These are phyloP conservation scores for Anoplophora glabripennis DNA, from an alignment of 1,140 invertebrate species.

Conservation along the genomic window DNA sequence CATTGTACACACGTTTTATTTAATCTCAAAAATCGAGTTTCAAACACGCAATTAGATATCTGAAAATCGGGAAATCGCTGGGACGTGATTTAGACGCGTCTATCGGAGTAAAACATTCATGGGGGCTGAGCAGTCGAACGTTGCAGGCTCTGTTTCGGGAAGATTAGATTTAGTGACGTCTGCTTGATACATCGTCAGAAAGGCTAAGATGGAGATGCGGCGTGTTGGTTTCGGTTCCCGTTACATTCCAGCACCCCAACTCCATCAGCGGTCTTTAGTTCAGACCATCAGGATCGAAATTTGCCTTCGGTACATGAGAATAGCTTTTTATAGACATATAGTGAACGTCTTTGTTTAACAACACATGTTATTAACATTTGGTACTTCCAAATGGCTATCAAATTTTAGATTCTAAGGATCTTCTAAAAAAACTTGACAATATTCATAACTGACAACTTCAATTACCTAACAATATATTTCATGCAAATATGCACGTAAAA, in stretches of 20 bases:
- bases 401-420: too few species aligned
- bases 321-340: too few species aligned
- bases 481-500: too few species aligned
- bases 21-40: slow-evolving; percentile 1
- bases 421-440: too few species aligned
- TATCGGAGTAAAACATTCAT: slow-evolving; percentile 11
- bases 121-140: slow-evolving; percentile 13
- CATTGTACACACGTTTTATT: too few species aligned
- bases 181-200: slow-evolving; percentile 12
- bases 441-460: too few species aligned
- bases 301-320: too few species aligned
- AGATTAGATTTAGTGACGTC: slow-evolving; percentile 20
- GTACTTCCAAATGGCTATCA: too few species aligned
- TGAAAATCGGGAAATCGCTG: slow-evolving; percentile 4
- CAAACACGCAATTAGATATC: slow-evolving; percentile 10
- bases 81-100: slow-evolving; percentile 8
- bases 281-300: too few species aligned
- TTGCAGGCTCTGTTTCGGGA: slow-evolving; percentile 1
- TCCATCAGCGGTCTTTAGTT: neutral
- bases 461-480: too few species aligned
- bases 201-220: slow-evolving; percentile 8
- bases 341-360: too few species aligned
- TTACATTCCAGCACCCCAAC: neutral
- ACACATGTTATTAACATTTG: too few species aligned
- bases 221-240: neutral